Evolutionary conservation across 1,140 invertebrate genomes (phyloP), one percentile per base, ranked within the genome.

Genomic region (Apis cerana): DNA sequence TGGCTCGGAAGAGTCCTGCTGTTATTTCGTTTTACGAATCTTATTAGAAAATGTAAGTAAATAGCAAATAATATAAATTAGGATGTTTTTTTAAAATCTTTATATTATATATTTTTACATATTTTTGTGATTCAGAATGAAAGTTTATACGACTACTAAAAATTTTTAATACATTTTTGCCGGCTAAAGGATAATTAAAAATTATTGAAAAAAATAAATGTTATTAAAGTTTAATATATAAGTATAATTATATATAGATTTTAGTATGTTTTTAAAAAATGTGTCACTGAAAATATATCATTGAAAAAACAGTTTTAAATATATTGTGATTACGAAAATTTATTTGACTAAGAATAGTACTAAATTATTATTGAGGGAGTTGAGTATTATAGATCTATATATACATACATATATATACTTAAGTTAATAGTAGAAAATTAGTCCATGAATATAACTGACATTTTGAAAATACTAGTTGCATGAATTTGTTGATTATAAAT

Each of bases 41-140:
- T 23, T 8, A 0, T 19, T 19, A 23, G 19, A 33, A 56, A 56
- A 17, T 43, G 75, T 78, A 68, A 68, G 75, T 78, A 78, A 21
- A 7, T n/a, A 9, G 23, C 50, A 10, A 21, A 21, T 68, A 12
- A n/a, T 12, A 3, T 50, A 12, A n/a, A 23, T 19, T 17, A 5
- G 2, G 1, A 15, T 11, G 3, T 61, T 12, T 15, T 19, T 48
- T 7, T 17, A 19, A 19, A 9, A 19, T 8, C 1, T 58, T 33
- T 58, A 15, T 58, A 13, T 3, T 1, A 1, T 33, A 19, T 19
- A 8, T 19, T 27, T 43, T 11, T 50, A 56, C 9, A 27, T 56
- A 43, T 21, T 56, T 7, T 13, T 43, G n/a, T 27, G 21, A 59
- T 64, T 64, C 1, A 17, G 0, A 9, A 17, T 17, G 17, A 43